These are phyloP conservation scores for Automeris io DNA, from an alignment of 2,888 invertebrate species.

Conservation along the genomic window DNA sequence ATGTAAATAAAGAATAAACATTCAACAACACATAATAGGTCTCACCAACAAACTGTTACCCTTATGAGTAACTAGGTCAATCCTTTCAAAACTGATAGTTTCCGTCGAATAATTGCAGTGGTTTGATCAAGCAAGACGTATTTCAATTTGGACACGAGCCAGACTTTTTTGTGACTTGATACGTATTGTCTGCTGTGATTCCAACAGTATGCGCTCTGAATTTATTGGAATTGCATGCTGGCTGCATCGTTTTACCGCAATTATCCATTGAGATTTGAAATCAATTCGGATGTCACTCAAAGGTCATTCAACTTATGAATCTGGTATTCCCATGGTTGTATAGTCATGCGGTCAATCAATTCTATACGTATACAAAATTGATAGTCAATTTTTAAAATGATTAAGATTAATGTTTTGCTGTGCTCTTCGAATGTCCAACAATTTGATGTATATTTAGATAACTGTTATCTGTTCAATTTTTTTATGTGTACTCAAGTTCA, in stretches of 20 bases:
- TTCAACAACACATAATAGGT: conserved; percentile 40
- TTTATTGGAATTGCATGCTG: conserved; percentile 6
- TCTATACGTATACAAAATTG: background rate
- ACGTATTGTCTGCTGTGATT: conserved; percentile 44
- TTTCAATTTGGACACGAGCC: conserved; percentile 58
- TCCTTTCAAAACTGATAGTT: conserved; percentile 46
- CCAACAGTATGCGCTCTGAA: conserved; percentile 20
- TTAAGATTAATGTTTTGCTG: background rate
- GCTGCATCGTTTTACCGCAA: conserved; percentile 2
- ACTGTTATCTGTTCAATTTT: no score
- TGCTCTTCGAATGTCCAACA: no score
- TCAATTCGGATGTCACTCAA: background rate
- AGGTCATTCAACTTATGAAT: background rate
- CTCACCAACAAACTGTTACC: conserved; percentile 40
- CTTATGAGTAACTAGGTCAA: conserved; percentile 56
- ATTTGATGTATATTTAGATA: no score
- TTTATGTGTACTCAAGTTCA: no score
- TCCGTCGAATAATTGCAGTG: conserved; percentile 47
- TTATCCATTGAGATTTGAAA: background rate
- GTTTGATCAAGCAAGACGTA: conserved; percentile 47
- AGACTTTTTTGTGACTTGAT: conserved; percentile 46
- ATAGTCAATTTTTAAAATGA: background rate
- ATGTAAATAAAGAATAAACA: conserved; percentile 34
- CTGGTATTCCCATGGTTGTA: background rate
- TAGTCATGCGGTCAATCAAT: conserved; percentile 1